Percentiles rank a stretch among this genome's conserved stretches.
These are phyloP conservation scores for Bettongia penicillata DNA, from an alignment of 2,113 vertebrate species.

Conservation along the genomic window DNA sequence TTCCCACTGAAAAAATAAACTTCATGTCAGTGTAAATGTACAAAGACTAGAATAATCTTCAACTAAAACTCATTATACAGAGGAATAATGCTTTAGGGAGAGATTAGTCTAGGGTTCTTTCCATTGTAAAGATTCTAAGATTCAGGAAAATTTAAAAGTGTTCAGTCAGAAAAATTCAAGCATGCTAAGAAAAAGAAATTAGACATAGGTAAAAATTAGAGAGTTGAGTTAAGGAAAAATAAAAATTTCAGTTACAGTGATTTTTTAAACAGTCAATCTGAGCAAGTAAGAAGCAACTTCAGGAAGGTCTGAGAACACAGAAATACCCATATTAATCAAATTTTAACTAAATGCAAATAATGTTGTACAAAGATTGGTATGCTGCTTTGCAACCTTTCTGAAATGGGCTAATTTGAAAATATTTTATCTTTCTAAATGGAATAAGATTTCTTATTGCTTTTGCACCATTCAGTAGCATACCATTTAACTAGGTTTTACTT, in stretches of 20 bases:
- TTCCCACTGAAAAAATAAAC: background rate
- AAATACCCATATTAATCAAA: background rate
- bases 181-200: background rate
- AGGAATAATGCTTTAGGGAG: background rate
- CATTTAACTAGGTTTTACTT: background rate
- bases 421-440: background rate
- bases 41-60: background rate
- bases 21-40: background rate
- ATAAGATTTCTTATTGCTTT: background rate
- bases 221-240: background rate
- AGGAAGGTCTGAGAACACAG: background rate
- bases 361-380: background rate
- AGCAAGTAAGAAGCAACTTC: background rate
- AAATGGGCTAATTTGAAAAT: background rate
- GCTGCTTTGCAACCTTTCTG: background rate
- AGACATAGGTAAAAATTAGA: background rate
- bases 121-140: background rate
- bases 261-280: background rate
- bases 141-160: background rate
- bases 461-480: background rate
- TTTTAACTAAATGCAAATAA: background rate
- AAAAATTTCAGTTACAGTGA: background rate
- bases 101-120: background rate
- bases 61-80: background rate
- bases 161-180: background rate